Evolutionary conservation across 2,888 invertebrate genomes (phyloP).

Genomic region (Polylopha cassiicola): DNA sequence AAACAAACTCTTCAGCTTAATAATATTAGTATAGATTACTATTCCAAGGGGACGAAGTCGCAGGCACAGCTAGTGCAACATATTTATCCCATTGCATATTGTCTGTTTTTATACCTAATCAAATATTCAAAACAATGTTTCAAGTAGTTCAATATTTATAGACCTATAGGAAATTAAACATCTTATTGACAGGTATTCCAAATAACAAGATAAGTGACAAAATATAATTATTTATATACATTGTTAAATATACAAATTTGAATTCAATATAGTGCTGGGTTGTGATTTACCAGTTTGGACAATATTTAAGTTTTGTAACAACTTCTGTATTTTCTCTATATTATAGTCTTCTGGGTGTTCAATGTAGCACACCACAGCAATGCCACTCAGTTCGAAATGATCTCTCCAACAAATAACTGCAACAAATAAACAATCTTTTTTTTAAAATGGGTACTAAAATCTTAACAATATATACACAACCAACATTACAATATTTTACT

Average conservation of each 20-base stretch:
- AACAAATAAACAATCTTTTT: conserved; percentile 31
- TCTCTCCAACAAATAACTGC: conserved; percentile 58
- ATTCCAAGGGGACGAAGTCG: too few species aligned
- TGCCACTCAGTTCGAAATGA: conserved; percentile 44
- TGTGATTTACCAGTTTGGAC: conserved; percentile 32
- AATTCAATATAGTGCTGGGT: conserved; percentile 41
- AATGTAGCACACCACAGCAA: conserved; percentile 52
- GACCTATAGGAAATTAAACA: too few species aligned
- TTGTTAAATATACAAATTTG: conserved; percentile 67
- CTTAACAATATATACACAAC: too few species aligned
- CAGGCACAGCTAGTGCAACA: too few species aligned
- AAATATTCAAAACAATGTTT: too few species aligned
- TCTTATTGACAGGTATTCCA: too few species aligned
- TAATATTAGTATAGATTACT: too few species aligned
- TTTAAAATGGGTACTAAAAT: not conserved
- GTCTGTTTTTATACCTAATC: too few species aligned
- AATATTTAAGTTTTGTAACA: conserved; percentile 49
- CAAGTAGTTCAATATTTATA: too few species aligned
- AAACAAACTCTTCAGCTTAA: too few species aligned
- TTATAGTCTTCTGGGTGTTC: conserved; percentile 55
- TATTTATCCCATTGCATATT: too few species aligned
- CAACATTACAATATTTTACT: not conserved
- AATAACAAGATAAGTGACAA: too few species aligned
- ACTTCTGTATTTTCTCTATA: conserved; percentile 44
- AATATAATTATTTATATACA: conserved; percentile 22